phyloP scores from a whole-genome alignment of 2,797 vertebrate genomes.

The Ispidina picta region DNA sequence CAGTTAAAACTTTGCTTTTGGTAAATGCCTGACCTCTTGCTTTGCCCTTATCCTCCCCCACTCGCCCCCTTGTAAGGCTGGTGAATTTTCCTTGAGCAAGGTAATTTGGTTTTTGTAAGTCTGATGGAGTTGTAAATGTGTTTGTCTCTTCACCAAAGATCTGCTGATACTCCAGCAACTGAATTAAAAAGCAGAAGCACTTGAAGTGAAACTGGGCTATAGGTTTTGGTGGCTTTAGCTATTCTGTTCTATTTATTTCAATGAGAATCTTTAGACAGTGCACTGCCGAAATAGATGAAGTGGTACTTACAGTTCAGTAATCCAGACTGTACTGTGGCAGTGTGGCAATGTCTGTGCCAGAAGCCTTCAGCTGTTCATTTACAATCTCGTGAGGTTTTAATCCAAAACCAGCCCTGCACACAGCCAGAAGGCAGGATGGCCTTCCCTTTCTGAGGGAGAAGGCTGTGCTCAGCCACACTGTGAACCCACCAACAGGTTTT shows the following conservation, averaged over 20 bases:
- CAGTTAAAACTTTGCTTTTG: not conserved
- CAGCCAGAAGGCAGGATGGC: not conserved
- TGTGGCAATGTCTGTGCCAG: accelerated
- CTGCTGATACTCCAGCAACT: not conserved
- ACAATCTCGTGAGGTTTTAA: not conserved
- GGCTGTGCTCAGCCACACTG: not conserved
- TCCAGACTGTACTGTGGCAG: accelerated
- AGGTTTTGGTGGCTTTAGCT: not conserved
- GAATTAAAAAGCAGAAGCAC: not conserved
- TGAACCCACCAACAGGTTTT: not conserved
- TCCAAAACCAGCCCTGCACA: not conserved
- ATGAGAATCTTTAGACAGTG: not conserved
- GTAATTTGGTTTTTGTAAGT: not conserved
- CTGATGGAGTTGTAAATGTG: not conserved
- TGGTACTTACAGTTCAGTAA: not conserved
- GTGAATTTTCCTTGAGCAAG: too few relatives aligned
- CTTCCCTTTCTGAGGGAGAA: not conserved
- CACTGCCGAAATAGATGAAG: not conserved
- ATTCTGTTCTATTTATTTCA: not conserved
- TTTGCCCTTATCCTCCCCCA: not conserved
- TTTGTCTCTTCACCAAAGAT: not conserved
- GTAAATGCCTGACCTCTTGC: not conserved
- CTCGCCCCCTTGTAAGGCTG: not conserved
- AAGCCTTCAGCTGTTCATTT: not conserved
- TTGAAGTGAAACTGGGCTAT: not conserved